Evolutionary conservation across 37 sponge, comb jelly and placozoan species (phyloP).

Genomic region (Mnemiopsis leidyi): DNA sequence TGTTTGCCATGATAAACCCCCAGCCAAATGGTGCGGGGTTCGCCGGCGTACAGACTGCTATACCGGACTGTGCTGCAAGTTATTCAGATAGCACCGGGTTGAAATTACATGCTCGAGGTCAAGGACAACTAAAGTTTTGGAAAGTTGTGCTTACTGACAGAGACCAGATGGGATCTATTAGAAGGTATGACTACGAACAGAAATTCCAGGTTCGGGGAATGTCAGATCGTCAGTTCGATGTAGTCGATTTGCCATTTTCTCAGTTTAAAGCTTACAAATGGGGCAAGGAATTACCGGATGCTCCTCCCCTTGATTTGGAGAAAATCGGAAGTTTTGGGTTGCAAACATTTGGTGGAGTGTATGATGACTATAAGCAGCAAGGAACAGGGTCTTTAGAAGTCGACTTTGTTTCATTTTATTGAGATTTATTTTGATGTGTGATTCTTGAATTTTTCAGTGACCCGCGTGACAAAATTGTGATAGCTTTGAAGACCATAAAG

Average conservation of each 20-base stretch:
- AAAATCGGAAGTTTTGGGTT: neutral
- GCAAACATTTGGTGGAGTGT: slow-evolving; percentile 27
- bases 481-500: too few relatives aligned
- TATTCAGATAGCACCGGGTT: neutral
- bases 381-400: neutral
- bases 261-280: neutral
- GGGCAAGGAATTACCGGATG: neutral
- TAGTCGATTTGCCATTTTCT: neutral
- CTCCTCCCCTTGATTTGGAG: neutral
- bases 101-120: neutral
- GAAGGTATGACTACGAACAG: neutral
- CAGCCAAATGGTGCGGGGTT: slow-evolving; percentile 39
- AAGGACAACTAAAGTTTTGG: neutral
- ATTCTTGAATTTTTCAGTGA: too few relatives aligned
- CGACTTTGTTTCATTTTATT: neutral
- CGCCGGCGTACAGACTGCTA: neutral
- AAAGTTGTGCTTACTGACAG: neutral
- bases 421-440: too few relatives aligned
- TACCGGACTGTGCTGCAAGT: neutral
- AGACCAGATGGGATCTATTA: neutral
- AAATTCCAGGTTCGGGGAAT: neutral
- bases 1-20: slow-evolving; percentile 33
- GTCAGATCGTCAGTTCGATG: neutral
- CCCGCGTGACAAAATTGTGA: too few relatives aligned
- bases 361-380: neutral